These are phyloP conservation scores for Polia nebulosa DNA, from an alignment of 2,888 invertebrate species.

Conservation along the genomic window DNA sequence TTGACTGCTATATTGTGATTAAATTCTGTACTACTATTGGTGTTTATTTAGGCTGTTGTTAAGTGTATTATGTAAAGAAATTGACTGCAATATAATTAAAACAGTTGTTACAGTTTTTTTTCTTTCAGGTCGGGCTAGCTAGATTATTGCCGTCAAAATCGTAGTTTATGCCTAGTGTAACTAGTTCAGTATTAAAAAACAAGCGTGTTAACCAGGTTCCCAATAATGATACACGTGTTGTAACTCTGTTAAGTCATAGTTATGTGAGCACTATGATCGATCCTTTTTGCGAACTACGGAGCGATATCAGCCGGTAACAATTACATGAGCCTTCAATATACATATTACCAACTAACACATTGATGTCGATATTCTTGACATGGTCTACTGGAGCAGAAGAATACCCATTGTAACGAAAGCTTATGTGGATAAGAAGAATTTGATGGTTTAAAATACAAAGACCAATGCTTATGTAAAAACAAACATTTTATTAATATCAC, in stretches of 20 bases:
- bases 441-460: conserved; percentile 42
- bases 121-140: background rate
- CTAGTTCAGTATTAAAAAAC: conserved; percentile 16
- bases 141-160: conserved; percentile 20
- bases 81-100: conserved; percentile 6
- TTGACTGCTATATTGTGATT: conserved; percentile 51
- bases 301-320: conserved; percentile 64
- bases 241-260: conserved; percentile 55
- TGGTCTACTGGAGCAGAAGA: conserved; percentile 58
- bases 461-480: conserved; percentile 69
- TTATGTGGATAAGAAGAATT: conserved; percentile 3
- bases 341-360: conserved; percentile 52
- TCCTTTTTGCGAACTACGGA: conserved; percentile 52
- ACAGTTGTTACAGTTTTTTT: background rate
- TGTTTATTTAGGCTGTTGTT: conserved; percentile 34
- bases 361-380: conserved; percentile 24
- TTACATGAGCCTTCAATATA: conserved; percentile 64
- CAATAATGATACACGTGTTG: conserved; percentile 30
- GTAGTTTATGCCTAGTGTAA: background rate
- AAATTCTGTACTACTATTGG: conserved; percentile 30
- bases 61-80: conserved; percentile 41
- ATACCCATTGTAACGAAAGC: conserved; percentile 15
- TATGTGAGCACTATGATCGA: conserved; percentile 36
- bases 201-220: conserved; percentile 24
- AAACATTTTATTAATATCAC: conserved; percentile 90